A percentile compares a stretch with the other conserved stretches of the same genome.
phyloP scores from a whole-genome alignment of 1,140 invertebrate genomes.

The Euwallacea fornicatus region DNA sequence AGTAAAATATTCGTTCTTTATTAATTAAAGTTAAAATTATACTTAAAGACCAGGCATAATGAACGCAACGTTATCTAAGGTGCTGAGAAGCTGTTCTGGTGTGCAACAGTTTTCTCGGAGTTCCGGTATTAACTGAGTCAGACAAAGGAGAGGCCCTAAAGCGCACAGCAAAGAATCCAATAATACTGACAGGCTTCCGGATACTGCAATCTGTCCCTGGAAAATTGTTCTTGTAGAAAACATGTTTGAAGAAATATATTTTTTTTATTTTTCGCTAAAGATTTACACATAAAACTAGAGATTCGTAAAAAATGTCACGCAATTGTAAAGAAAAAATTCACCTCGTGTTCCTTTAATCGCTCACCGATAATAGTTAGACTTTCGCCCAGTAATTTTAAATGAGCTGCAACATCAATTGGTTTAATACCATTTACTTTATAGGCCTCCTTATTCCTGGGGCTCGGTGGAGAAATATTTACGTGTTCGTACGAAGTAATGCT shows the following conservation, averaged over 20 bases:
- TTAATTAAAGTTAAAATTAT: not conserved
- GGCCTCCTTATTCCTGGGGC: slow-evolving; percentile 51
- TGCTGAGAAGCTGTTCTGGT: slow-evolving; percentile 69
- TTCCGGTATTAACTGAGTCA: slow-evolving; percentile 82
- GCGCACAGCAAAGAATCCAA: slow-evolving; percentile 93
- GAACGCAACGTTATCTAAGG: slow-evolving; percentile 93
- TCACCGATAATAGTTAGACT: slow-evolving; percentile 92
- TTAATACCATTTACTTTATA: slow-evolving; percentile 77
- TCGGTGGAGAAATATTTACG: slow-evolving; percentile 56
- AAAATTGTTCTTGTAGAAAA: slow-evolving; percentile 3
- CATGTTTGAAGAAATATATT: no score
- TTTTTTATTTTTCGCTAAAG: no score
- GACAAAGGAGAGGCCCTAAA: slow-evolving; percentile 83
- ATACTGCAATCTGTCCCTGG: slow-evolving; percentile 90
- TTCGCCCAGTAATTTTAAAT: slow-evolving; percentile 89
- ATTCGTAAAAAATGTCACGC: no score
- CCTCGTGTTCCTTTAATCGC: slow-evolving; percentile 88
- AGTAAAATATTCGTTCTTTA: not conserved
- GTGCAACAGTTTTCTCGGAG: slow-evolving; percentile 68
- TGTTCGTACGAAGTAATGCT: slow-evolving; percentile 55
- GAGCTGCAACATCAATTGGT: slow-evolving; percentile 89
- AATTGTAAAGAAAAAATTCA: slow-evolving; percentile 46
- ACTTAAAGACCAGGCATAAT: slow-evolving; percentile 92
- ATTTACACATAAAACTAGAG: no score
- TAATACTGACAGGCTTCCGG: slow-evolving; percentile 91